phyloP scores from a whole-genome alignment of 2,888 invertebrate genomes.

The Ectobius pallidus region DNA sequence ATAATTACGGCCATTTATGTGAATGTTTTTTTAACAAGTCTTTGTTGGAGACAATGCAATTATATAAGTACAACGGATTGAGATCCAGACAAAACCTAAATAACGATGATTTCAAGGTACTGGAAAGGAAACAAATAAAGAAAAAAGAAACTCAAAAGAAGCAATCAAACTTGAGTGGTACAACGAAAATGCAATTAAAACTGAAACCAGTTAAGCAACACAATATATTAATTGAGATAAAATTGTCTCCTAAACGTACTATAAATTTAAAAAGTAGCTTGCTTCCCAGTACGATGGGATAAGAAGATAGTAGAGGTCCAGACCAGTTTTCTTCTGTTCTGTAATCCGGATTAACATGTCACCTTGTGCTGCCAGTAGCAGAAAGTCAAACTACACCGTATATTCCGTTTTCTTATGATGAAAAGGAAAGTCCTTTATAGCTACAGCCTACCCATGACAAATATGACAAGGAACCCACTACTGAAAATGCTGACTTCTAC shows the following conservation, averaged over 20 bases:
- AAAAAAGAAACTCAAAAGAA: neutral
- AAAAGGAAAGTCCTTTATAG: too few relatives aligned
- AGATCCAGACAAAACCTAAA: too few relatives aligned
- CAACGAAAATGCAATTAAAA: neutral
- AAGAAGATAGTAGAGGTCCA: neutral
- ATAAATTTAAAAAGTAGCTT: neutral
- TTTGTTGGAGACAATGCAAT: too few relatives aligned
- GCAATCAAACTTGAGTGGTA: neutral
- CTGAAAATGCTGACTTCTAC: too few relatives aligned
- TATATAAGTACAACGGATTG: too few relatives aligned
- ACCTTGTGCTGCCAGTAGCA: neutral
- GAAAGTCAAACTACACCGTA: neutral
- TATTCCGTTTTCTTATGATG: too few relatives aligned
- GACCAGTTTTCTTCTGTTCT: neutral
- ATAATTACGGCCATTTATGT: too few relatives aligned
- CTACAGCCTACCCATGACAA: too few relatives aligned
- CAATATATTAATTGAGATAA: slow-evolving; percentile 14
- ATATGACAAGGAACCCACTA: too few relatives aligned
- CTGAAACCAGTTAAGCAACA: slow-evolving; percentile 7
- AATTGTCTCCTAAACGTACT: neutral
- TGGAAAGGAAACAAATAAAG: too few relatives aligned
- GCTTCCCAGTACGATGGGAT: neutral
- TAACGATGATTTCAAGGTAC: too few relatives aligned
- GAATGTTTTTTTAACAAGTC: too few relatives aligned
- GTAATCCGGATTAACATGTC: neutral